Evolutionary conservation across 2,113 vertebrate genomes (phyloP).

Genomic region (Ictalurus furcatus): DNA sequence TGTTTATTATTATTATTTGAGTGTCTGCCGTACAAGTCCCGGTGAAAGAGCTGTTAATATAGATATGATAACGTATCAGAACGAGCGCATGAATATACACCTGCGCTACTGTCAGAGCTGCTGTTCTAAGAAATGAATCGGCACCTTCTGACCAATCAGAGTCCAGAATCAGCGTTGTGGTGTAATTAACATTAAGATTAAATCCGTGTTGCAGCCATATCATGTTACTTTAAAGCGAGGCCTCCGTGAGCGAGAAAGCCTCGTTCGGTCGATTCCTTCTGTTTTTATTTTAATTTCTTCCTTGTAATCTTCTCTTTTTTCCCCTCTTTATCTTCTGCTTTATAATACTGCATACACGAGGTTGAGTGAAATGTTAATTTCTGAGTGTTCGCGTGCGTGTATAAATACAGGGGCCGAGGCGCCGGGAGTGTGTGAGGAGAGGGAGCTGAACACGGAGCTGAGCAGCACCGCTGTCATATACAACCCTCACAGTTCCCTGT

Average conservation of each 20-base stretch:
- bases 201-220: too few species aligned
- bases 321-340: too few species aligned
- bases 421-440: constrained; percentile 89
- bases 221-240: too few species aligned
- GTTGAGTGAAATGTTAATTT: too few species aligned
- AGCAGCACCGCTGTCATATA: constrained; percentile 81
- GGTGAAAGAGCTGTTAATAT: not conserved
- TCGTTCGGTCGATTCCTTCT: not conserved
- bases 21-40: not conserved
- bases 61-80: not conserved
- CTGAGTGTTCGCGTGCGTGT: not conserved
- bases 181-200: not conserved
- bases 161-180: not conserved
- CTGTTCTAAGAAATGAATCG: not conserved
- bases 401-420: constrained; percentile 81
- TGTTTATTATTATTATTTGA: not conserved
- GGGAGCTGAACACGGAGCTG: constrained; percentile 85
- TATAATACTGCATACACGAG: too few species aligned
- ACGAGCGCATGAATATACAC: not conserved
- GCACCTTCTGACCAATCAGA: not conserved
- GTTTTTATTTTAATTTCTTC: not conserved
- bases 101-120: not conserved
- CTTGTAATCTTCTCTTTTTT: not conserved
- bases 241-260: too few species aligned
- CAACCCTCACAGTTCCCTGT: constrained; percentile 89